phyloP scores from a whole-genome alignment of 2,797 vertebrate species.

The Phrynocephalus vlangalii region DNA sequence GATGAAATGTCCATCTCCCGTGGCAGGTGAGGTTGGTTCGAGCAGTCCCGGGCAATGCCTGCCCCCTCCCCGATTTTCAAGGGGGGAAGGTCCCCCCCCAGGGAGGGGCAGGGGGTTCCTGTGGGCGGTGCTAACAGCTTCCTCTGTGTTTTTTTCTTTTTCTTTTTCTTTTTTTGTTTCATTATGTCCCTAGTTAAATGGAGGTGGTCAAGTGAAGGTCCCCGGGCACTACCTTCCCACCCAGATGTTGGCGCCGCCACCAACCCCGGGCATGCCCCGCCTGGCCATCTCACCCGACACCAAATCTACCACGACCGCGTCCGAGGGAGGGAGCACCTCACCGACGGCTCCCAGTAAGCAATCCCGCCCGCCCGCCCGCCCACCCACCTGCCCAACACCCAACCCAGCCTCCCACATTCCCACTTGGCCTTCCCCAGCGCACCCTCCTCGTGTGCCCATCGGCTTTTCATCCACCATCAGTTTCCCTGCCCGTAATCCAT shows the following conservation, averaged over 20 bases:
- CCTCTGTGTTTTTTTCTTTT: constrained; percentile 63
- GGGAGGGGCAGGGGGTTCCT: not conserved
- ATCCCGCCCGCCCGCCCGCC: not conserved
- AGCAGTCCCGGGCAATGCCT: not conserved
- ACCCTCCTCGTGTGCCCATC: not conserved
- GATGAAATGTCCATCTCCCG: not conserved
- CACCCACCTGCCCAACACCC: not conserved
- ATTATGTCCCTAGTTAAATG: constrained; percentile 87
- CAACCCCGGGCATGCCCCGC: constrained; percentile 83
- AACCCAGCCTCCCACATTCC: not conserved
- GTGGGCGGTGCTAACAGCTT: constrained; percentile 62
- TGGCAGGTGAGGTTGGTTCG: not conserved
- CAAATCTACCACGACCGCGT: constrained; percentile 90
- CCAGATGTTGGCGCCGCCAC: constrained; percentile 90
- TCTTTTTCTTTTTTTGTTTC: constrained; percentile 30
- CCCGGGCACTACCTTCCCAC: constrained; percentile 93
- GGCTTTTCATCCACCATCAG: not conserved
- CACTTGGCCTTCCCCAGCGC: not conserved
- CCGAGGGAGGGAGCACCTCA: constrained; percentile 87
- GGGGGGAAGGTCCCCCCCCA: not conserved
- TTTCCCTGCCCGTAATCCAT: not conserved
- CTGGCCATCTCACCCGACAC: constrained; percentile 87
- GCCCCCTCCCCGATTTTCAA: not conserved
- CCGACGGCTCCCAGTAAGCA: constrained; percentile 93
- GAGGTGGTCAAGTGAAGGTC: constrained; percentile 93